phyloP scores from a whole-genome alignment of 1,140 invertebrate species.

The Conus ventricosus region DNA sequence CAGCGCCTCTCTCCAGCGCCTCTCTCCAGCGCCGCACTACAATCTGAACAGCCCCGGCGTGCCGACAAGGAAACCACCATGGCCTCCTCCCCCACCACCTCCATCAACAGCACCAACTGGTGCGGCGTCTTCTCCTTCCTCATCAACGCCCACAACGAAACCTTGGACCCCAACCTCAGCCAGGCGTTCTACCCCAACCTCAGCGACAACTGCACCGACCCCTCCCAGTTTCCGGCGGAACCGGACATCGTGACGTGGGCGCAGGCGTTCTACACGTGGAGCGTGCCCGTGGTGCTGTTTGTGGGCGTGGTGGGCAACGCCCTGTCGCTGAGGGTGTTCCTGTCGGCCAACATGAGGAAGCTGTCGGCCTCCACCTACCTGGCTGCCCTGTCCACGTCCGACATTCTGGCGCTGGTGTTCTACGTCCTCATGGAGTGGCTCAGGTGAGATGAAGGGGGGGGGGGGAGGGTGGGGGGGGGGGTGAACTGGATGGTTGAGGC shows the following conservation, averaged over 20 bases:
- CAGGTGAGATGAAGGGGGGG: constrained; percentile 25
- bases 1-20: too few species aligned
- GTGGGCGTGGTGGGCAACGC: constrained; percentile 45
- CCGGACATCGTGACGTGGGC: constrained; percentile 20
- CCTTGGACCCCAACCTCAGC: not conserved
- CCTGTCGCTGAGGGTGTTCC: constrained; percentile 63
- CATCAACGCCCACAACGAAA: not conserved
- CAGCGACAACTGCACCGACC: constrained; percentile 45
- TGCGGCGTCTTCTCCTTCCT: not conserved
- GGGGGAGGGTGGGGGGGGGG: too few species aligned
- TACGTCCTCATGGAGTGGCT: constrained; percentile 66
- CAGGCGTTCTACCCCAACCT: constrained; percentile 5
- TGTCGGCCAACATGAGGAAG: constrained; percentile 59
- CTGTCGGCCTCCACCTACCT: constrained; percentile 65
- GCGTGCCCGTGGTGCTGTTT: constrained; percentile 52
- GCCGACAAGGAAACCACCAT: not conserved
- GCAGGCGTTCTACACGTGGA: constrained; percentile 47
- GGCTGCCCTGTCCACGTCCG: constrained; percentile 62
- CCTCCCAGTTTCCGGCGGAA: constrained; percentile 43
- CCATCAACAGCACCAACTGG: not conserved
- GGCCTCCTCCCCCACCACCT: not conserved
- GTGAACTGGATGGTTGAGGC: too few species aligned
- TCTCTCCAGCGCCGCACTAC: not conserved
- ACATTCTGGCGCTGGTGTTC: constrained; percentile 61
- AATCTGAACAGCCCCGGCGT: not conserved